Percentiles rank a stretch among this genome's conserved stretches.
phyloP scores from a whole-genome alignment of 1,140 invertebrate species.

The Callitettix versicolor region DNA sequence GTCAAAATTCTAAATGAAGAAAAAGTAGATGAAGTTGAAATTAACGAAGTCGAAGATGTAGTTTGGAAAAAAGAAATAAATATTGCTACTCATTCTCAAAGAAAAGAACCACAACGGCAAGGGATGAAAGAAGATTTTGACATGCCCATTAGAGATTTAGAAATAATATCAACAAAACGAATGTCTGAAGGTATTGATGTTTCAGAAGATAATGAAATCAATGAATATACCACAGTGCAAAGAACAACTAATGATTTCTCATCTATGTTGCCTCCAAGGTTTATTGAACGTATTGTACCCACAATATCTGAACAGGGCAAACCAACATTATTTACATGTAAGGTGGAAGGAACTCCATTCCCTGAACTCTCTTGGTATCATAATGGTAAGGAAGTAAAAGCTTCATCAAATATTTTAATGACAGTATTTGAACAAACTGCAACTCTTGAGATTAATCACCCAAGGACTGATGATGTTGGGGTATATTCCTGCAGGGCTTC shows the following conservation, averaged over 20 bases:
- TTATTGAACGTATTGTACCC: conserved; percentile 57
- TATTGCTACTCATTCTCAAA: conserved; percentile 40
- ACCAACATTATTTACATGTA: conserved; percentile 50
- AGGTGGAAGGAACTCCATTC: conserved; percentile 53
- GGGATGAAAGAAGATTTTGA: conserved; percentile 23
- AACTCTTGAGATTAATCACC: conserved; percentile 50
- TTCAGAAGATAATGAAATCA: conserved; percentile 20
- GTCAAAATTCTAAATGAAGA: conserved; percentile 31
- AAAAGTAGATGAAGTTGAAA: conserved; percentile 25
- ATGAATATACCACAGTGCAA: conserved; percentile 21
- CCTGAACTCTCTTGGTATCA: conserved; percentile 68
- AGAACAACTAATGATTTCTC: conserved; percentile 20
- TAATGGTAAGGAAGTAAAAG: conserved; percentile 54
- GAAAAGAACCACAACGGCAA: conserved; percentile 21
- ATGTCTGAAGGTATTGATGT: conserved; percentile 19
- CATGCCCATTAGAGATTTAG: conserved; percentile 42
- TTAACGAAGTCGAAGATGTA: conserved; percentile 32
- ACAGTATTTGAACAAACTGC: conserved; percentile 47
- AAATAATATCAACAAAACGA: conserved; percentile 38
- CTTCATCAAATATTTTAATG: conserved; percentile 49
- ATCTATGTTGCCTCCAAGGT: conserved; percentile 46
- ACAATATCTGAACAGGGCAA: conserved; percentile 48
- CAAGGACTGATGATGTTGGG: conserved; percentile 57
- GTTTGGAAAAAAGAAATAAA: conserved; percentile 38
- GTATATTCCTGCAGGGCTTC: conserved; percentile 68